These are phyloP conservation scores for Dryocosmus kuriphilus DNA, from an alignment of 2,888 invertebrate genomes.

Conservation along the genomic window DNA sequence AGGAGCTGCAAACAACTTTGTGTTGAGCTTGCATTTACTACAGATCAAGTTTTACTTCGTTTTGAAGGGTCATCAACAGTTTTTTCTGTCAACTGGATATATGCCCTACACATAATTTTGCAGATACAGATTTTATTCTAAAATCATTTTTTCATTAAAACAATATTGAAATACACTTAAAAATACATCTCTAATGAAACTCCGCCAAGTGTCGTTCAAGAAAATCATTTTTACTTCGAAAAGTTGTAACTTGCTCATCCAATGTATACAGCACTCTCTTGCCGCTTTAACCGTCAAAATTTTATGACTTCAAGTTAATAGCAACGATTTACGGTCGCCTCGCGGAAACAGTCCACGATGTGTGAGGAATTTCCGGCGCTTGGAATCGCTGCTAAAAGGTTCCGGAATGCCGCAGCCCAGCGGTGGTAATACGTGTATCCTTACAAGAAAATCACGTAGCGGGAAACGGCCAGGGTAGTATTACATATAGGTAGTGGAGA, in stretches of 20 bases:
- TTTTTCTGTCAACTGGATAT: no score
- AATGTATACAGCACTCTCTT: neutral
- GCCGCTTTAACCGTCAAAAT: neutral
- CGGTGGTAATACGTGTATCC: constrained; percentile 59
- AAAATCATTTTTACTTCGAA: neutral
- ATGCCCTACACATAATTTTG: no score
- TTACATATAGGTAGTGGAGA: constrained; percentile 68
- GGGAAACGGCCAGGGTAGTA: constrained; percentile 65
- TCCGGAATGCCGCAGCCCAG: constrained; percentile 44
- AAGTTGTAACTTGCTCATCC: neutral
- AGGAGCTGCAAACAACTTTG: no score
- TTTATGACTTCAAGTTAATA: neutral
- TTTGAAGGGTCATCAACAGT: no score
- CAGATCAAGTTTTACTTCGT: no score
- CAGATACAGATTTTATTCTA: no score
- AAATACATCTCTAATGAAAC: neutral
- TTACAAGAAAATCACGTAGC: constrained; percentile 69
- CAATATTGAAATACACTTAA: neutral
- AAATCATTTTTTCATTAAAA: no score
- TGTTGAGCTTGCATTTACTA: no score
- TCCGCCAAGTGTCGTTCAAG: neutral
- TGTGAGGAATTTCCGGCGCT: neutral
- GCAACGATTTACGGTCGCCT: neutral
- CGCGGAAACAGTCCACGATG: neutral
- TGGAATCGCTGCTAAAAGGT: constrained; percentile 11